These are phyloP conservation scores for Pangasius sanitwongsei DNA, from an alignment of 2,797 vertebrate genomes.

Conservation along the genomic window DNA sequence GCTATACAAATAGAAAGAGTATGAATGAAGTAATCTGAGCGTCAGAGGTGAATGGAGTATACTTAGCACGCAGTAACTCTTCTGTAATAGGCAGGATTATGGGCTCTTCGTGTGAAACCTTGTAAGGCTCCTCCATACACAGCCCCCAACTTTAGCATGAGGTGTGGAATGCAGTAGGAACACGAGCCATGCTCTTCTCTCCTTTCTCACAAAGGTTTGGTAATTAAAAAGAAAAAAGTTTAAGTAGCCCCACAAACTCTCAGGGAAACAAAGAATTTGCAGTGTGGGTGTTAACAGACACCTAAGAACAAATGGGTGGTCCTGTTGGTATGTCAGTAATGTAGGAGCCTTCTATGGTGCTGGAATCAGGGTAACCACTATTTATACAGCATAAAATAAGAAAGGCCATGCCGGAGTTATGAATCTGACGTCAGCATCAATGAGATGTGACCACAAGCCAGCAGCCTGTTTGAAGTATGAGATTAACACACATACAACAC, in stretches of 20 bases:
- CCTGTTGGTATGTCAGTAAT: conserved; percentile 17
- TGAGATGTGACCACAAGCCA: neutral
- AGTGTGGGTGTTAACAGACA: conserved; percentile 36
- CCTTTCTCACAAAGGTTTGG: conserved; percentile 19
- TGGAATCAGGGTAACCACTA: neutral
- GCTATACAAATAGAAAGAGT: neutral
- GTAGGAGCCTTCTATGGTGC: conserved; percentile 9
- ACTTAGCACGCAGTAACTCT: neutral
- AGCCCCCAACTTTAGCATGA: conserved; percentile 3
- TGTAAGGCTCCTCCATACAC: conserved; percentile 11
- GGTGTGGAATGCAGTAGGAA: conserved; percentile 30
- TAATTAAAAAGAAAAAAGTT: conserved; percentile 10
- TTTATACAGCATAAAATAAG: neutral
- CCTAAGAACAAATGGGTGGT: conserved; percentile 28
- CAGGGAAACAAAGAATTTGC: conserved; percentile 37
- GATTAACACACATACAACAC: neutral
- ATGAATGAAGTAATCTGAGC: neutral
- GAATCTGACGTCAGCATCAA: neutral
- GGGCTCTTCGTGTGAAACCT: conserved; percentile 32
- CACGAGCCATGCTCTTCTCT: neutral
- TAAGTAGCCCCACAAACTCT: conserved; percentile 26
- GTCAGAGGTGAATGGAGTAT: conserved; percentile 3
- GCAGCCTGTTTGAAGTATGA: neutral
- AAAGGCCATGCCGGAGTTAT: too few species aligned
- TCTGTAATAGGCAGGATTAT: conserved; percentile 18